Percentiles rank a stretch among this genome's conserved stretches.
These are phyloP conservation scores for Physocephala rufipes DNA, from an alignment of 2,888 invertebrate genomes.

Conservation along the genomic window DNA sequence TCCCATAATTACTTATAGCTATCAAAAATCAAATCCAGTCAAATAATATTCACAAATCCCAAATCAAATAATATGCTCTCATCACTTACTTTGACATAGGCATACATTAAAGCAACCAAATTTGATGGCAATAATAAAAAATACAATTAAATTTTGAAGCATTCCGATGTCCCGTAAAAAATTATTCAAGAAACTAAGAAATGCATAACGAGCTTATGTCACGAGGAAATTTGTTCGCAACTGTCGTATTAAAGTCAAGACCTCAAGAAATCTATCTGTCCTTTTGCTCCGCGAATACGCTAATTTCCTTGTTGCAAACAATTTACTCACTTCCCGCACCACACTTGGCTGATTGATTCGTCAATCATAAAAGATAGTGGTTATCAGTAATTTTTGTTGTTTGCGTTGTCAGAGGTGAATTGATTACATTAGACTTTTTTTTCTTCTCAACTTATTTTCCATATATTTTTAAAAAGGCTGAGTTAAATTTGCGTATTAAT, in stretches of 20 bases:
- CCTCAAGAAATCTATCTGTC: neutral
- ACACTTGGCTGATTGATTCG: too few relatives aligned
- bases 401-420: too few relatives aligned
- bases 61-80: neutral
- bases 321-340: too few relatives aligned
- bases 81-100: slow-evolving; percentile 15
- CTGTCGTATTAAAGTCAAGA: neutral
- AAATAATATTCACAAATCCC: neutral
- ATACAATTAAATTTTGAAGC: neutral
- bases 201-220: neutral
- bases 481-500: too few relatives aligned
- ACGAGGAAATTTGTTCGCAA: neutral
- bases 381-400: too few relatives aligned
- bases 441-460: too few relatives aligned
- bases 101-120: neutral
- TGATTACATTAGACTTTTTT: too few relatives aligned
- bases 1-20: slow-evolving; percentile 1
- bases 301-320: too few relatives aligned
- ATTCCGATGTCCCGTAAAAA: too few relatives aligned
- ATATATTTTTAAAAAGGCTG: too few relatives aligned
- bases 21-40: neutral
- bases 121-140: neutral
- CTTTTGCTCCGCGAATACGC: slow-evolving; percentile 5
- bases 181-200: neutral
- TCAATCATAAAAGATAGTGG: too few relatives aligned